Percentiles rank a stretch among this genome's conserved stretches.
phyloP scores from a whole-genome alignment of 2,797 vertebrate species.

The Sorex maritimensis region DNA sequence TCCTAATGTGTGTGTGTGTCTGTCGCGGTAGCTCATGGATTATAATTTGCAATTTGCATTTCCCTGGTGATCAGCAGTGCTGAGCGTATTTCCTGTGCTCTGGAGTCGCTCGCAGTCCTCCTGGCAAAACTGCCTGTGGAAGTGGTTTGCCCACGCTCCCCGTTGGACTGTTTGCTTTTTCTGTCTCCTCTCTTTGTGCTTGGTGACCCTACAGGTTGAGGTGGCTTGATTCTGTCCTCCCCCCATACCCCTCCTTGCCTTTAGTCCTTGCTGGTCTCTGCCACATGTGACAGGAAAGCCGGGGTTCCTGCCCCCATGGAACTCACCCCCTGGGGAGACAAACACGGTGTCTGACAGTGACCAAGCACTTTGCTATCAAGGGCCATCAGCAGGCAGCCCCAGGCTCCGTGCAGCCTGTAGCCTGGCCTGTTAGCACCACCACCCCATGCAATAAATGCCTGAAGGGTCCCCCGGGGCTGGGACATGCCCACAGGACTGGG shows the following conservation, averaged over 20 bases:
- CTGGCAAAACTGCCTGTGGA: not conserved
- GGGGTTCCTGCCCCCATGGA: not conserved
- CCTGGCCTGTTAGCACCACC: not conserved
- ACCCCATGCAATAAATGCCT: not conserved
- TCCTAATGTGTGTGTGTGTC: not conserved
- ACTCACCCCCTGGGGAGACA: not conserved
- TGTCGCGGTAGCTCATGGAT: not conserved
- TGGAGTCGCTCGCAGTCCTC: too few species aligned
- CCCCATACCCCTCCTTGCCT: too few species aligned
- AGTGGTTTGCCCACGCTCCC: not conserved
- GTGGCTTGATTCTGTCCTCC: too few species aligned
- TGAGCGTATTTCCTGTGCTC: too few species aligned
- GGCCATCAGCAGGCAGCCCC: not conserved
- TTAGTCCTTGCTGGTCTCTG: not conserved
- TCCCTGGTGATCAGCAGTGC: not conserved
- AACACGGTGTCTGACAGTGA: not conserved
- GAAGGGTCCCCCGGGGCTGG: not conserved
- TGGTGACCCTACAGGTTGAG: too few species aligned
- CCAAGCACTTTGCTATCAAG: not conserved
- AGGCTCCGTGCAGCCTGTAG: too few species aligned
- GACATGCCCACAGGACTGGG: not conserved
- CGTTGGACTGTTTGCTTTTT: too few species aligned
- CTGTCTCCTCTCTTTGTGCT: not conserved
- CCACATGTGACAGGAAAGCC: not conserved
- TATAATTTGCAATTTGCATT: not conserved